These are phyloP conservation scores for Tenodera sinensis DNA, from an alignment of 2,888 invertebrate genomes.

Conservation along the genomic window DNA sequence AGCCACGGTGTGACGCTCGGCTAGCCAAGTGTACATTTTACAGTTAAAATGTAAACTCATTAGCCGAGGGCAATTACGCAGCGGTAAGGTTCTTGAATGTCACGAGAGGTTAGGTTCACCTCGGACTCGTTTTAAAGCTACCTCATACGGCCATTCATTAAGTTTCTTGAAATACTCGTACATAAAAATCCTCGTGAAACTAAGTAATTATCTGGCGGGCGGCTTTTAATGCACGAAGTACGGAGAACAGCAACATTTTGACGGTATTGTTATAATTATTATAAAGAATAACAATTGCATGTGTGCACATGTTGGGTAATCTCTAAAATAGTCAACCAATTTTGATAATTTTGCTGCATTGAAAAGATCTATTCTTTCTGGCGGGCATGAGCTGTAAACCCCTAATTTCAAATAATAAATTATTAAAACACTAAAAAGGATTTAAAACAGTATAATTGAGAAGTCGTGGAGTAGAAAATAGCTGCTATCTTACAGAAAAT, in stretches of 20 bases:
- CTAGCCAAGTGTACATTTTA: not conserved
- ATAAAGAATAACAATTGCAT: slow-evolving; percentile 10
- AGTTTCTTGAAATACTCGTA: not conserved
- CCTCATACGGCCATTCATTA: no score
- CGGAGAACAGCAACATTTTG: not conserved
- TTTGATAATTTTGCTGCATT: no score
- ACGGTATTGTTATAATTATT: not conserved
- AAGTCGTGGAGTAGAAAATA: no score
- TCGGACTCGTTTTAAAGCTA: not conserved
- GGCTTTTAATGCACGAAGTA: not conserved
- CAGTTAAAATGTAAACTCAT: not conserved
- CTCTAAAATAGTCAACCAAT: not conserved
- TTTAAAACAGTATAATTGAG: no score
- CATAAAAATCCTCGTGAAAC: not conserved
- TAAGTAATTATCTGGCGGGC: no score
- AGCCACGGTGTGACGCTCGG: not conserved
- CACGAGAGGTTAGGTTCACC: not conserved
- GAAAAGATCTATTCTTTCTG: no score
- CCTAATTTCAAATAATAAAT: no score
- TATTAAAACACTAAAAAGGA: no score
- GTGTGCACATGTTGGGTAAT: slow-evolving; percentile 19
- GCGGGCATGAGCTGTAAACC: no score
- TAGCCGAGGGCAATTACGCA: not conserved
- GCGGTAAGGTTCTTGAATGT: not conserved
- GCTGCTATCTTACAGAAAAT: not conserved